These are phyloP conservation scores for Hydrocynus forskahlii DNA, from an alignment of 2,797 vertebrate genomes.

Conservation along the genomic window DNA sequence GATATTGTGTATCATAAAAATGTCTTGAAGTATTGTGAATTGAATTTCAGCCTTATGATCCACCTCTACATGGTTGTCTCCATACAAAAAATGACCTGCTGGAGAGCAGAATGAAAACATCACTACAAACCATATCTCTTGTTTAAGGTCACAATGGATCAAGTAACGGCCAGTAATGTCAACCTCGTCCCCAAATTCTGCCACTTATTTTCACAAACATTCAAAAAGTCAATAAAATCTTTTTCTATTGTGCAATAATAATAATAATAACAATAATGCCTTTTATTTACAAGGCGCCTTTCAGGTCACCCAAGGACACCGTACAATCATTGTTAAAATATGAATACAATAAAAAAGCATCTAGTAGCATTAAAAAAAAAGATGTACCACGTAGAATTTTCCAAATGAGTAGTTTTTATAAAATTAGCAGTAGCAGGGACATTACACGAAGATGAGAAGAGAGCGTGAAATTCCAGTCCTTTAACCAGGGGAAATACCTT, in stretches of 20 bases:
- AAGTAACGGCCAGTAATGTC: background rate
- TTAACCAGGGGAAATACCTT: slow-evolving; percentile 1
- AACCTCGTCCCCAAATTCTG: background rate
- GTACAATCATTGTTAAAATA: no score
- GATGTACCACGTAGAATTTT: background rate
- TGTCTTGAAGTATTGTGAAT: background rate
- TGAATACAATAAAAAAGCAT: no score
- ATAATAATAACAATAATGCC: no score
- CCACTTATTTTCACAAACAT: background rate
- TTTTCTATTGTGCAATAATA: no score
- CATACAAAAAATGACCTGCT: background rate
- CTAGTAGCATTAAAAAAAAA: no score
- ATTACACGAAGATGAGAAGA: background rate
- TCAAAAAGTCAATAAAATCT: background rate
- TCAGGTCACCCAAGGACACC: no score
- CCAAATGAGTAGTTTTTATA: background rate
- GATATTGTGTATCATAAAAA: no score
- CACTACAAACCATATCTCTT: background rate
- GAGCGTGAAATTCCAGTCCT: background rate
- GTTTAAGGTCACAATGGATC: background rate
- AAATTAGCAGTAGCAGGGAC: background rate
- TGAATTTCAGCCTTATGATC: background rate
- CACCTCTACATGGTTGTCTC: background rate
- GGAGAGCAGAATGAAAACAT: background rate
- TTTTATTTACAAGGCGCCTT: no score